These are phyloP conservation scores for Scopus umbretta DNA, from an alignment of 2,113 vertebrate genomes.

Conservation along the genomic window DNA sequence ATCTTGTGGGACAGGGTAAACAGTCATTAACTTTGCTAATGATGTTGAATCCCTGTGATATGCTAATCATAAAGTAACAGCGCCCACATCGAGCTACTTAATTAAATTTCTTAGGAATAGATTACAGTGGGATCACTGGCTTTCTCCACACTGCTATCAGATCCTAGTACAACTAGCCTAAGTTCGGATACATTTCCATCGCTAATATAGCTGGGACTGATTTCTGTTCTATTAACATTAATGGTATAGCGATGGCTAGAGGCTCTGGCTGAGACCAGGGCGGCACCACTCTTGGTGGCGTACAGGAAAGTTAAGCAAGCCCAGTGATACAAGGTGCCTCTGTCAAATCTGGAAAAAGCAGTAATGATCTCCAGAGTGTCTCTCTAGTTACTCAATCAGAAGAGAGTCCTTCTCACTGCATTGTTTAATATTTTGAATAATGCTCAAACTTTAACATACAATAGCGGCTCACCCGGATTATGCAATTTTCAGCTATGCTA, in stretches of 20 bases:
- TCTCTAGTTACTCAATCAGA: background rate
- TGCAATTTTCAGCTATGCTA: background rate
- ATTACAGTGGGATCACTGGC: background rate
- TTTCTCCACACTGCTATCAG: background rate
- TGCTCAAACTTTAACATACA: background rate
- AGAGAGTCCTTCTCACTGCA: background rate
- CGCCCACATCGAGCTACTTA: accelerated
- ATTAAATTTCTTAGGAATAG: background rate
- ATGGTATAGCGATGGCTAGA: background rate
- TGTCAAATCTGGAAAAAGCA: background rate
- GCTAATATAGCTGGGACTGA: background rate
- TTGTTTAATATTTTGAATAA: background rate
- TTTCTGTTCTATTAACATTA: background rate
- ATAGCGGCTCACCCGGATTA: background rate
- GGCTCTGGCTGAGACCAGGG: background rate
- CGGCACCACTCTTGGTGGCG: accelerated
- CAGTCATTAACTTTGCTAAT: background rate
- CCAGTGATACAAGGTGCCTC: background rate
- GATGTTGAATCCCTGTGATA: background rate
- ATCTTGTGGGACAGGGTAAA: background rate
- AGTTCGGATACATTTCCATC: background rate
- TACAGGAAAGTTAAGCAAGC: background rate
- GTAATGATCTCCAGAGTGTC: background rate
- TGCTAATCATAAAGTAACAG: background rate
- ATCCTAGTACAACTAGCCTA: background rate